A percentile compares a stretch with the other conserved stretches of the same genome.
phyloP scores from a whole-genome alignment of 35 echinoderm and acorn worm genomes.

The Apostichopus parvimensis region DNA sequence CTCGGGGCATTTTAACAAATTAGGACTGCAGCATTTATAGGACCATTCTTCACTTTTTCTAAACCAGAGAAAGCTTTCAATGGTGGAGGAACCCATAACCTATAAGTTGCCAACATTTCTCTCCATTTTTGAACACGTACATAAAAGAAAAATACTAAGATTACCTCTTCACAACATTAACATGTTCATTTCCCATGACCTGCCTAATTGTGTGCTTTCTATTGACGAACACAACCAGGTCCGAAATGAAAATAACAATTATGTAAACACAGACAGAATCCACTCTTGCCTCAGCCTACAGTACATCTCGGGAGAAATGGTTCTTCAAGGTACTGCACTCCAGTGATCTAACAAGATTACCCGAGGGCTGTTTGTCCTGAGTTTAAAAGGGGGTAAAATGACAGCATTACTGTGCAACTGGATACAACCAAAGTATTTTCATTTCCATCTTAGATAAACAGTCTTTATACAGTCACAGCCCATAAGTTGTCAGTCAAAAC shows the following conservation, averaged over 20 bases:
- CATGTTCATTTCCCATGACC: not conserved
- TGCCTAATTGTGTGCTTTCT: not conserved
- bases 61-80: no score
- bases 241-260: not conserved
- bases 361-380: slow-evolving; percentile 26
- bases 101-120: no score
- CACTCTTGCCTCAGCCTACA: not conserved
- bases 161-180: no score
- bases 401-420: slow-evolving; percentile 30
- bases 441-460: slow-evolving; percentile 27
- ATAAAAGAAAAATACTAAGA: no score
- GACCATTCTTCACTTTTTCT: no score
- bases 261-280: not conserved
- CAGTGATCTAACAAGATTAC: not conserved
- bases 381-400: slow-evolving; percentile 46
- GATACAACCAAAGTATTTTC: slow-evolving; percentile 44
- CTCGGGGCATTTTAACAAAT: no score
- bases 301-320: not conserved
- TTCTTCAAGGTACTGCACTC: not conserved
- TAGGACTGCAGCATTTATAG: no score
- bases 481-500: slow-evolving; percentile 8
- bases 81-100: no score
- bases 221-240: not conserved
- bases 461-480: slow-evolving; percentile 2
- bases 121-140: no score